Percentiles rank a stretch among this genome's conserved stretches.
Evolutionary conservation across 2,113 vertebrate species (phyloP).

Genomic region (Albula goreensis): DNA sequence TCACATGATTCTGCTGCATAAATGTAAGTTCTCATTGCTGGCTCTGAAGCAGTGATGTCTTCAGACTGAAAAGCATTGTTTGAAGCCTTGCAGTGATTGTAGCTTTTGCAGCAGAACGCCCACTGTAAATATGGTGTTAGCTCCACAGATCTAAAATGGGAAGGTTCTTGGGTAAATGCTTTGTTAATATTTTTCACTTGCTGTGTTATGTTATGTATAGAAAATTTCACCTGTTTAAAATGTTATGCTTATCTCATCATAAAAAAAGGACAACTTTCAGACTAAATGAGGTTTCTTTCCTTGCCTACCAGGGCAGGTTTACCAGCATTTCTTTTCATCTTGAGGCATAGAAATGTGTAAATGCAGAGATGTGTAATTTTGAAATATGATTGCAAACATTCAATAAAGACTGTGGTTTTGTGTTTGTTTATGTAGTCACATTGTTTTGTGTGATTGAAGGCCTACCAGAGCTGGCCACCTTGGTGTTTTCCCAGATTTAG

Average conservation of each 20-base stretch:
- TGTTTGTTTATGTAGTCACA: constrained; percentile 24
- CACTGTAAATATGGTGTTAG: not conserved
- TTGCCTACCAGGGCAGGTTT: not conserved
- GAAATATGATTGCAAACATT: not conserved
- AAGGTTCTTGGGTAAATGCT: too few relatives aligned
- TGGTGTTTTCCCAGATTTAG: constrained; percentile 19
- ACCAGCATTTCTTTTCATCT: not conserved
- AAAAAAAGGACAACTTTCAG: not conserved
- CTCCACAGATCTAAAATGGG: not conserved
- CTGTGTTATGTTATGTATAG: too few relatives aligned
- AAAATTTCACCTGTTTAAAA: too few relatives aligned
- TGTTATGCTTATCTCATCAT: too few relatives aligned
- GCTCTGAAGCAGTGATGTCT: not conserved
- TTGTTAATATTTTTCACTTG: too few relatives aligned
- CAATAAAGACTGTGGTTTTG: constrained; percentile 2
- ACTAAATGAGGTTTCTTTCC: not conserved
- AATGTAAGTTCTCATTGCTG: not conserved
- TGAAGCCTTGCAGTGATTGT: not conserved
- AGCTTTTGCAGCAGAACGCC: not conserved
- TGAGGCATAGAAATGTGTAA: not conserved
- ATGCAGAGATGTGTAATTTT: not conserved
- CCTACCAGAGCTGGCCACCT: constrained; percentile 27
- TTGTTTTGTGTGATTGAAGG: constrained; percentile 20
- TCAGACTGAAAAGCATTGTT: not conserved
- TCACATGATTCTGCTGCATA: too few relatives aligned